phyloP scores from a whole-genome alignment of 2,113 vertebrate genomes.

The Chamaea fasciata region DNA sequence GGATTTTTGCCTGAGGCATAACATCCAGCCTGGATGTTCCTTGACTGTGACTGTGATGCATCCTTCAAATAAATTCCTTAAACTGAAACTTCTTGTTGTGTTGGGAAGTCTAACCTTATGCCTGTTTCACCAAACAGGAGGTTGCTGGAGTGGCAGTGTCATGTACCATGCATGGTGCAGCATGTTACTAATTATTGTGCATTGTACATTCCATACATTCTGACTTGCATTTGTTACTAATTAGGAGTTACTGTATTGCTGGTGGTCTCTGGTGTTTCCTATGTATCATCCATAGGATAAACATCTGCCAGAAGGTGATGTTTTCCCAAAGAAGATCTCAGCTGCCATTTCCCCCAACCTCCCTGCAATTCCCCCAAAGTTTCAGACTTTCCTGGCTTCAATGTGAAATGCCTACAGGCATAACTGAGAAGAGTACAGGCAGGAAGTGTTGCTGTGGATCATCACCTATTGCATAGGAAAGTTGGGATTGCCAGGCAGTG shows the following conservation, averaged over 20 bases:
- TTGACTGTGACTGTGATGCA: accelerated
- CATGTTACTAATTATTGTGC: neutral
- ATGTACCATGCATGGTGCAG: neutral
- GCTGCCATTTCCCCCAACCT: neutral
- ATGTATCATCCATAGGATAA: neutral
- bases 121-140: neutral
- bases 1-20: neutral
- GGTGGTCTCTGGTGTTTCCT: neutral
- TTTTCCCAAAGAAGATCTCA: neutral
- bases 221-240: neutral
- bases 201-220: neutral
- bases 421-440: neutral
- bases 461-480: neutral
- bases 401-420: neutral
- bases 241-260: neutral
- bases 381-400: neutral
- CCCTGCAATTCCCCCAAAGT: neutral
- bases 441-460: neutral
- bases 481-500: neutral
- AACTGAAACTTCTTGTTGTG: neutral
- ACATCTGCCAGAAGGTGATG: neutral
- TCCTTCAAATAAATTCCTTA: neutral
- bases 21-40: neutral
- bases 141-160: neutral
- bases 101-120: neutral